Evolutionary conservation across 2,888 invertebrate genomes (phyloP).

Genomic region (Melangyna quadrimaculata): DNA sequence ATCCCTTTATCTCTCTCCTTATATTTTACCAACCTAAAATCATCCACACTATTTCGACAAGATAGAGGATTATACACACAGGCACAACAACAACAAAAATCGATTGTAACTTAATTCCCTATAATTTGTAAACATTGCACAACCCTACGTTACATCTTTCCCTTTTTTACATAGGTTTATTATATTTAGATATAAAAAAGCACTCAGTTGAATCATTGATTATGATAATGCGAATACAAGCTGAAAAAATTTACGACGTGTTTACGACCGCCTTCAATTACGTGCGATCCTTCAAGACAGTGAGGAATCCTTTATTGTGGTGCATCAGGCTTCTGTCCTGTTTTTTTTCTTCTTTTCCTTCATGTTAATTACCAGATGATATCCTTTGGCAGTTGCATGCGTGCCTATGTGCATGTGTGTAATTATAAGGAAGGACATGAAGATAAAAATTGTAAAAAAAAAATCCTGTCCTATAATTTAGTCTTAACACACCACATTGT

Average conservation of each 20-base stretch:
- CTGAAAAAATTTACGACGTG: conserved; percentile 60
- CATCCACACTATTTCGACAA: not conserved
- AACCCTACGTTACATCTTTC: not conserved
- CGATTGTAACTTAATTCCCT: conserved; percentile 54
- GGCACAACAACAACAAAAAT: not conserved
- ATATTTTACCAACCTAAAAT: conserved; percentile 15
- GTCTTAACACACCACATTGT: conserved; percentile 33
- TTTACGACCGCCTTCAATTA: conserved; percentile 67
- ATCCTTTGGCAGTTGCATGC: conserved; percentile 41
- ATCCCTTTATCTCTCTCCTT: not conserved
- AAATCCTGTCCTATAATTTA: not conserved
- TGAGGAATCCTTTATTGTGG: not conserved
- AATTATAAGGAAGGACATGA: conserved; percentile 46
- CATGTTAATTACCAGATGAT: conserved; percentile 40
- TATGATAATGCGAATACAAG: conserved; percentile 7
- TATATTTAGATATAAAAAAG: not conserved
- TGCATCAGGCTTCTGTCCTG: not conserved
- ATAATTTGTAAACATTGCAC: conserved; percentile 42
- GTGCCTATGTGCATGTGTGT: conserved; percentile 9
- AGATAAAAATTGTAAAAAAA: not conserved
- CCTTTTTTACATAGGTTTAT: not conserved
- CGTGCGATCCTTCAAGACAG: conserved; percentile 32
- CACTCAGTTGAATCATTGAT: conserved; percentile 13
- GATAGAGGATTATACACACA: not conserved
- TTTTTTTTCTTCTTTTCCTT: not conserved